Percentiles rank a stretch among this genome's conserved stretches.
Evolutionary conservation across 2,113 vertebrate species (phyloP).

Genomic region (Alectura lathami): DNA sequence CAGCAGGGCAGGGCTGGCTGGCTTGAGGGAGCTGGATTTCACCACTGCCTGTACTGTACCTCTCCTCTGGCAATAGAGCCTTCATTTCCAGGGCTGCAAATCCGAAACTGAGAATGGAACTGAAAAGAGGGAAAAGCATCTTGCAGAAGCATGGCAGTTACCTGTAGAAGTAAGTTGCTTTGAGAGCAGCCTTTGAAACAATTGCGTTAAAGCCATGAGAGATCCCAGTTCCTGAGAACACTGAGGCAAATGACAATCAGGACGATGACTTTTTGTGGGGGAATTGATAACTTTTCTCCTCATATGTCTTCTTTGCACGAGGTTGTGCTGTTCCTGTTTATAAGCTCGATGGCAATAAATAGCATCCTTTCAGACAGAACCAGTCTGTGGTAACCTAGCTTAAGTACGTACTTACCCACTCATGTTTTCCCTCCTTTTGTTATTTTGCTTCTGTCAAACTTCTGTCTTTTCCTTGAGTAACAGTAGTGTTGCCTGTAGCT

Average conservation of each 20-base stretch:
- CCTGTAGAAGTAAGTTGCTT: neutral
- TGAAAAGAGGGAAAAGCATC: neutral
- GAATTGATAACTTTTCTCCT: neutral
- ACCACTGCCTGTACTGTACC: neutral
- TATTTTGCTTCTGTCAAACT: constrained; percentile 1
- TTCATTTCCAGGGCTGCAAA: neutral
- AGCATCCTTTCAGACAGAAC: neutral
- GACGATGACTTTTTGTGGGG: neutral
- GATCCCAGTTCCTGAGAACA: neutral
- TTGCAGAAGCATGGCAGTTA: neutral
- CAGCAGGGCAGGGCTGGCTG: neutral
- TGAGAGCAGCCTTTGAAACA: neutral
- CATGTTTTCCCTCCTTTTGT: neutral
- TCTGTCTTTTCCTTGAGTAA: neutral
- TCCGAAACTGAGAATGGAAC: neutral
- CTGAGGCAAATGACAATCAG: neutral
- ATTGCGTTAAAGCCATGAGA: neutral
- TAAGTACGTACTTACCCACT: neutral
- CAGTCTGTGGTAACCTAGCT: neutral
- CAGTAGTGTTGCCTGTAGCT: neutral
- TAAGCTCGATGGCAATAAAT: neutral
- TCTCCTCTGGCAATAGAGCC: neutral
- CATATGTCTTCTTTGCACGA: neutral
- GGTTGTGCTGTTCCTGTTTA: neutral
- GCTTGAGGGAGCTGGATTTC: neutral